phyloP scores from a whole-genome alignment of 2,888 invertebrate genomes.

The Muschampia plurimacula region DNA sequence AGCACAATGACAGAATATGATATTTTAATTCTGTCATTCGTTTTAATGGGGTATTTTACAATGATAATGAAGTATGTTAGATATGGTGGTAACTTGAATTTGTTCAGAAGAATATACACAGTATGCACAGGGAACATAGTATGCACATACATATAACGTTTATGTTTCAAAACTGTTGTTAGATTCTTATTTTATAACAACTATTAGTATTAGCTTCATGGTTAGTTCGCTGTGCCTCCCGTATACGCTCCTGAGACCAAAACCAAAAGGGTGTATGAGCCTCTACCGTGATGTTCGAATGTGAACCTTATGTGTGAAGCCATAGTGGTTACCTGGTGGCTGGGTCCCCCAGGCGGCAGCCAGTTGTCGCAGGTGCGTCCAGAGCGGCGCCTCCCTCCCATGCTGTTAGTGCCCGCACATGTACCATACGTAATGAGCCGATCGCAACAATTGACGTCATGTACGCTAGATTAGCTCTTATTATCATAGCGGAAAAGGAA shows the following conservation, averaged over 20 bases:
- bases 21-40: not conserved
- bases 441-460: slow-evolving; percentile 38
- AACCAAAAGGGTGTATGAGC: slow-evolving; percentile 12
- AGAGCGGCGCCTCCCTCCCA: slow-evolving; percentile 82
- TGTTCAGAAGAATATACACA: not conserved
- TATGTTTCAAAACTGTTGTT: not conserved
- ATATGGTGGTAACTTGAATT: not conserved
- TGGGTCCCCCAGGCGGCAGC: slow-evolving; percentile 69
- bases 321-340: slow-evolving; percentile 57
- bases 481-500: not conserved
- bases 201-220: not conserved
- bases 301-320: slow-evolving; percentile 23
- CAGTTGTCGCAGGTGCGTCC: slow-evolving; percentile 76
- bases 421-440: slow-evolving; percentile 37
- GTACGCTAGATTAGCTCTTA: slow-evolving; percentile 31
- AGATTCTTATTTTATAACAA: not conserved
- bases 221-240: slow-evolving; percentile 3
- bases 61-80: not conserved
- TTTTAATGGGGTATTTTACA: not conserved
- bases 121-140: not conserved
- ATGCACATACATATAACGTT: not conserved
- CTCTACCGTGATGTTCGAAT: slow-evolving; percentile 17
- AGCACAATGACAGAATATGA: not conserved
- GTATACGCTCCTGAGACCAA: slow-evolving; percentile 14
- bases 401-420: slow-evolving; percentile 86